Conservation (phyloP, 2,797 vertebrate species). For the Helostoma temminkii region DNA sequence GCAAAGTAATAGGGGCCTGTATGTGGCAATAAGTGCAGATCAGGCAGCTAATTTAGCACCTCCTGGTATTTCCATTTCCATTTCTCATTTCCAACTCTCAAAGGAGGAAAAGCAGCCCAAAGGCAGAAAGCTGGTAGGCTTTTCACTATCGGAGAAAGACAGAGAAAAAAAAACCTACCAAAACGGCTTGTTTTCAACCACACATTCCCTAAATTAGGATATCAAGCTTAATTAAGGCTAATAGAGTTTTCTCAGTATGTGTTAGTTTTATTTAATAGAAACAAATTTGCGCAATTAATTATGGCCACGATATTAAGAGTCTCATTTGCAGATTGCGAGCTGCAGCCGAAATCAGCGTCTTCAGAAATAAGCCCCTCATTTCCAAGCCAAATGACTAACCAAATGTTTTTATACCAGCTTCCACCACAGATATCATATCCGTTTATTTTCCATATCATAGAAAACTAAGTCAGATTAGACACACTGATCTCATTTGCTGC, state of each 20-base stretch:
- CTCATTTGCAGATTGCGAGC: slow-evolving; percentile 90
- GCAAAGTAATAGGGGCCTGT: slow-evolving; percentile 97
- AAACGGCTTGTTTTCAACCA: slow-evolving; percentile 98
- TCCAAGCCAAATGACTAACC: slow-evolving; percentile 56
- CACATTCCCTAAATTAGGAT: slow-evolving; percentile 99
- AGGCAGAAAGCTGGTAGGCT: slow-evolving; percentile 92
- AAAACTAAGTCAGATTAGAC: slow-evolving; percentile 37
- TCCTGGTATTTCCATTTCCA: slow-evolving; percentile 99
- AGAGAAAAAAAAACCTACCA: slow-evolving; percentile 76
- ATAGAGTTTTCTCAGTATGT: slow-evolving; percentile 99
- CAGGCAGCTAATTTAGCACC: slow-evolving; percentile 99
- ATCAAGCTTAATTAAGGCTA: slow-evolving; percentile 99
- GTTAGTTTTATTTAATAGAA: slow-evolving; percentile 99
- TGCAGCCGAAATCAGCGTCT: slow-evolving; percentile 60
- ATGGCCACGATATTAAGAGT: slow-evolving; percentile 97
- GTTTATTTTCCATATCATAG: slow-evolving; percentile 36
- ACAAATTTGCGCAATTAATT: slow-evolving; percentile 99
- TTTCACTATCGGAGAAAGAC: slow-evolving; percentile 90
- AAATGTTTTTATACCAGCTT: slow-evolving; percentile 48
- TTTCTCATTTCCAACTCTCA: slow-evolving; percentile 99
- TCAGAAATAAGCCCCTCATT: slow-evolving; percentile 64
- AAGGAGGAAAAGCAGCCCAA: slow-evolving; percentile 96
- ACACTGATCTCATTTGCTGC: not conserved
- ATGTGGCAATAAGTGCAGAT: slow-evolving; percentile 99
- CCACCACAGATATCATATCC: slow-evolving; percentile 20